These are phyloP conservation scores for Muscicapa comitata DNA, from an alignment of 2,797 vertebrate species.

Conservation along the genomic window DNA sequence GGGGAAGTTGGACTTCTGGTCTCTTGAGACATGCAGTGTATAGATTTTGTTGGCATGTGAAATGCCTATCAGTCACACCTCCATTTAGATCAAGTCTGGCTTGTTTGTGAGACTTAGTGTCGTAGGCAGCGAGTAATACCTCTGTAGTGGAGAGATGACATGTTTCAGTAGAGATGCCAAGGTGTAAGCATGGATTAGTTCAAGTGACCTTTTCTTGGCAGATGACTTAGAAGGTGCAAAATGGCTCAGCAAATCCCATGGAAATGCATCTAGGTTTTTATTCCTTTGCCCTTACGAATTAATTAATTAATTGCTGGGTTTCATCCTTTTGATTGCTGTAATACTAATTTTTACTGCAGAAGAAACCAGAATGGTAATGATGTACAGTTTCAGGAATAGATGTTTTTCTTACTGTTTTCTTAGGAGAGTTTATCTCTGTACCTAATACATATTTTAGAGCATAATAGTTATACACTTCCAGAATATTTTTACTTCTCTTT, in stretches of 20 bases:
- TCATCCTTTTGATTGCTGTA: background rate
- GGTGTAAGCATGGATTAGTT: background rate
- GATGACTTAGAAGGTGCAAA: background rate
- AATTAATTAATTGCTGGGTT: background rate
- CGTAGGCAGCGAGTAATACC: constrained; percentile 20
- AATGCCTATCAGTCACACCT: constrained; percentile 43
- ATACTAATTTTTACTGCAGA: background rate
- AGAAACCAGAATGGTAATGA: background rate
- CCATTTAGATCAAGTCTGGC: background rate
- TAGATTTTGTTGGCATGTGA: constrained; percentile 35
- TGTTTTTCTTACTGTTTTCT: background rate
- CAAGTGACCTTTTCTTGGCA: constrained; percentile 14
- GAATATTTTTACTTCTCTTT: background rate
- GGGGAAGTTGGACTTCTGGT: background rate
- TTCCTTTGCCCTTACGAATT: background rate
- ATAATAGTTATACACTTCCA: background rate
- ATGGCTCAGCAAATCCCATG: background rate
- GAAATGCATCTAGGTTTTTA: background rate
- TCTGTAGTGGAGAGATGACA: background rate
- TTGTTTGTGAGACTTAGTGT: constrained; percentile 44
- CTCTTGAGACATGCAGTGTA: background rate
- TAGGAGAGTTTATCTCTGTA: background rate
- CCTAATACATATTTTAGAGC: background rate
- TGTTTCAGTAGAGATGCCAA: constrained; percentile 6
- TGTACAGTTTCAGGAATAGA: background rate